phyloP scores from a whole-genome alignment of 1,140 invertebrate genomes.

The Rhopalosiphum padi region DNA sequence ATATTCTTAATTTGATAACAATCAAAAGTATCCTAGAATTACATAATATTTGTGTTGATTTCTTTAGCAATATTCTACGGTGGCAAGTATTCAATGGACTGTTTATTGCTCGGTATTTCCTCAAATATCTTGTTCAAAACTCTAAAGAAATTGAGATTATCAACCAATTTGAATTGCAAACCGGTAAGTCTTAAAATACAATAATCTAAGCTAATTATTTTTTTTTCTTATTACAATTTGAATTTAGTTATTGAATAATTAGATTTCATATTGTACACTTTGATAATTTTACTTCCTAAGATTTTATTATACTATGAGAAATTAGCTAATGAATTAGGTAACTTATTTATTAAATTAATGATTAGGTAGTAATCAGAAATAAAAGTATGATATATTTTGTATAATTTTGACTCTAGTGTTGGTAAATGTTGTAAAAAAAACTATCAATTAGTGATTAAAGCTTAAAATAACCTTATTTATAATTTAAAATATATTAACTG shows the following conservation, averaged over 20 bases:
- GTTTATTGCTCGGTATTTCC: constrained; percentile 86
- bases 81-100: constrained; percentile 96
- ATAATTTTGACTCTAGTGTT: not conserved
- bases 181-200: not conserved
- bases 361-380: not conserved
- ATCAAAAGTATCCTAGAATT: not conserved
- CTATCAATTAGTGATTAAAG: not conserved
- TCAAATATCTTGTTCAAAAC: constrained; percentile 88
- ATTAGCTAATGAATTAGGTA: not conserved
- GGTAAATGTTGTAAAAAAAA: not conserved
- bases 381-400: not conserved
- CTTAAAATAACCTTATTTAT: too few species aligned
- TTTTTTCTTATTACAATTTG: not conserved
- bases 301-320: not conserved
- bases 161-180: constrained; percentile 71
- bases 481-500: too few species aligned
- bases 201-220: not conserved
- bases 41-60: not conserved
- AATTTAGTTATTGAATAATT: not conserved
- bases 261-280: not conserved
- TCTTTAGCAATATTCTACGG: constrained; percentile 81
- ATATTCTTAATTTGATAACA: not conserved
- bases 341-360: not conserved
- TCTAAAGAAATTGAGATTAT: constrained; percentile 78
- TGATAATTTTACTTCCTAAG: not conserved